phyloP scores from a whole-genome alignment of 2,888 invertebrate genomes.

The Hirtodrosophila trivittata region DNA sequence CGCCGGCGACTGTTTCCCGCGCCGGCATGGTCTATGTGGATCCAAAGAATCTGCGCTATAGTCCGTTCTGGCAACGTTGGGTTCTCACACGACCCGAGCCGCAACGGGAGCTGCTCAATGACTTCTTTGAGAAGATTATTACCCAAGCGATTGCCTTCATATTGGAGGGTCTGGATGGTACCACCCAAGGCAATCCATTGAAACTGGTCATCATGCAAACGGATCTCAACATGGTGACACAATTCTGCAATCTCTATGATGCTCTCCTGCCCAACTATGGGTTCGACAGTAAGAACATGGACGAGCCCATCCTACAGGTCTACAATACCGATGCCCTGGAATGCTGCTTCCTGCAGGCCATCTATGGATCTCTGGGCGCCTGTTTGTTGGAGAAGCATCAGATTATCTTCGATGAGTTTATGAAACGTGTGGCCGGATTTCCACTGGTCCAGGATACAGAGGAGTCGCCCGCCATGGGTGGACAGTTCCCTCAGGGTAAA shows the following conservation, averaged over 20 bases:
- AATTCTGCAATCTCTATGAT: conserved; percentile 92
- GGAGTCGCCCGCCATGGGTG: conserved; percentile 87
- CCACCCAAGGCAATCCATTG: conserved; percentile 89
- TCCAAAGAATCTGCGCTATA: conserved; percentile 94
- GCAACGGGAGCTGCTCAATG: conserved; percentile 84
- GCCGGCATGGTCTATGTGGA: conserved; percentile 98
- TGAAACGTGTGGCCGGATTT: conserved; percentile 88
- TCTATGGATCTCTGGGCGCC: conserved; percentile 94
- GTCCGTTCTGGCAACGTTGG: conserved; percentile 95
- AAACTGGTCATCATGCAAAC: conserved; percentile 93
- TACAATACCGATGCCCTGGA: conserved; percentile 87
- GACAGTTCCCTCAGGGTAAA: conserved; percentile 89
- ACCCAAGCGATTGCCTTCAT: conserved; percentile 89
- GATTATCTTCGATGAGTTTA: conserved; percentile 90
- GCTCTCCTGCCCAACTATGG: conserved; percentile 85
- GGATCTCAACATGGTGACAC: conserved; percentile 93
- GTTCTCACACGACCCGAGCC: conserved; percentile 85
- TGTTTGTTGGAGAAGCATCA: conserved; percentile 88
- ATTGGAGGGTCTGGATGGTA: conserved; percentile 90
- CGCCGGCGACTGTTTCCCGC: conserved; percentile 95
- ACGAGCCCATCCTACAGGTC: conserved; percentile 84
- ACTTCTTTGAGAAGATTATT: conserved; percentile 91
- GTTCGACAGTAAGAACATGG: conserved; percentile 79
- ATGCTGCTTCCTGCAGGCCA: conserved; percentile 88
- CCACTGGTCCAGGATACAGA: conserved; percentile 87